These are phyloP conservation scores for Dolichopus griseipennis DNA, from an alignment of 2,888 invertebrate species.

Conservation along the genomic window DNA sequence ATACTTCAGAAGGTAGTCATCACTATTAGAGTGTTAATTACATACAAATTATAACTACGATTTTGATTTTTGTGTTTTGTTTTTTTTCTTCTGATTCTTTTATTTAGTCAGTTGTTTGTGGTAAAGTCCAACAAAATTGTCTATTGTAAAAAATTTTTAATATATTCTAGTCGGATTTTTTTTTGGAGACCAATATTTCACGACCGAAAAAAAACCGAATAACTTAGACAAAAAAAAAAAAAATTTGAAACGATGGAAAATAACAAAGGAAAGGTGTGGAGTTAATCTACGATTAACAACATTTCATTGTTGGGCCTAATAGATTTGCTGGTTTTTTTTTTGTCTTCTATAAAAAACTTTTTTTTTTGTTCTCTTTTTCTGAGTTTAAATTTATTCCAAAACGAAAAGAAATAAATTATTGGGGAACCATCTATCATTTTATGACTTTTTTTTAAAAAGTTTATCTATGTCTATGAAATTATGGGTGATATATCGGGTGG, in stretches of 20 bases:
- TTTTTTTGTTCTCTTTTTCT: too few relatives aligned
- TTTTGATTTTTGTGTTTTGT: not conserved
- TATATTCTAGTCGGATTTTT: not conserved
- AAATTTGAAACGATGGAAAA: not conserved
- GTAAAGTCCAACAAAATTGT: not conserved
- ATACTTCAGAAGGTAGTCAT: not conserved
- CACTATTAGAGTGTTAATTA: constrained; percentile 1
- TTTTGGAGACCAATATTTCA: not conserved
- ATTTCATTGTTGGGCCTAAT: not conserved
- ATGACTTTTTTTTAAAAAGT: not conserved
- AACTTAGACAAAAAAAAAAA: not conserved
- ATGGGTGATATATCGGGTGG: too few relatives aligned
- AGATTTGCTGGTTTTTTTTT: not conserved
- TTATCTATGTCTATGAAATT: too few relatives aligned
- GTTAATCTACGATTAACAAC: constrained; percentile 3
- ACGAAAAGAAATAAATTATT: not conserved
- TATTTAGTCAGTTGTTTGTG: not conserved
- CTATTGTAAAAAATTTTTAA: not conserved
- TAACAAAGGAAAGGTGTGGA: not conserved
- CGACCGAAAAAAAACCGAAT: not conserved
- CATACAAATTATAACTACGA: not conserved
- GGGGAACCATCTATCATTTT: constrained; percentile 2
- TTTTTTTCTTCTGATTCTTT: not conserved
- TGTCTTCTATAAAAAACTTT: too few relatives aligned
- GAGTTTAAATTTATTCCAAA: not conserved